These are phyloP conservation scores for Nezara viridula DNA, from an alignment of 2,888 invertebrate species.

Conservation along the genomic window DNA sequence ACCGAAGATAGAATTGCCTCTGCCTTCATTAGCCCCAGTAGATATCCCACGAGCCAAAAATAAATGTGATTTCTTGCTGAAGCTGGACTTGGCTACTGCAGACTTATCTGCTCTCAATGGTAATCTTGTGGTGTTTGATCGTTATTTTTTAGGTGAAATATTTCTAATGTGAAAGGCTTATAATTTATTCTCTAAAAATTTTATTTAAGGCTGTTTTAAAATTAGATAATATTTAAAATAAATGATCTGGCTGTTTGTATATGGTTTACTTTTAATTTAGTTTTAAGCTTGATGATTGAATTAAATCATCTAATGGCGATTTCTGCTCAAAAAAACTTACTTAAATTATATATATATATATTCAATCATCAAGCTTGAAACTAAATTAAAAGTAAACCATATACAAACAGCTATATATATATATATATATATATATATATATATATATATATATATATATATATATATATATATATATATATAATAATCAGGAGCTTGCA, in stretches of 20 bases:
- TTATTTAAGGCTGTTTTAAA: neutral
- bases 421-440: too few species aligned
- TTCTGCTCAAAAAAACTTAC: too few species aligned
- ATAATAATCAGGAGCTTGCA: too few species aligned
- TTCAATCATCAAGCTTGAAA: too few species aligned
- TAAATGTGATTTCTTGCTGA: slow-evolving; percentile 60
- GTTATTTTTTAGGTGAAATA: neutral
- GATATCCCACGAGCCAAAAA: slow-evolving; percentile 64
- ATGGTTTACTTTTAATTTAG: neutral
- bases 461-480: too few species aligned
- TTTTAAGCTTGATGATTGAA: too few species aligned
- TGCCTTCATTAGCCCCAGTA: slow-evolving; percentile 72
- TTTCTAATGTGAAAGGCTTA: neutral
- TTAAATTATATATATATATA: too few species aligned
- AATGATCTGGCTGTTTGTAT: neutral
- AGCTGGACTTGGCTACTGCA: slow-evolving; percentile 53
- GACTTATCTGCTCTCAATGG: slow-evolving; percentile 44
- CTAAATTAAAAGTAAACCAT: neutral
- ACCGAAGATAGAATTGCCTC: slow-evolving; percentile 68
- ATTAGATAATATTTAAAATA: neutral
- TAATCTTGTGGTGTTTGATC: neutral
- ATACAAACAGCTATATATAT: neutral
- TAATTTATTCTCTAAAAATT: neutral
- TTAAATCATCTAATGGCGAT: too few species aligned
- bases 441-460: too few species aligned